A percentile compares a stretch with the other conserved stretches of the same genome.
phyloP scores from a whole-genome alignment of 2,888 invertebrate genomes.

The Thecocarcelia acutangulata region DNA sequence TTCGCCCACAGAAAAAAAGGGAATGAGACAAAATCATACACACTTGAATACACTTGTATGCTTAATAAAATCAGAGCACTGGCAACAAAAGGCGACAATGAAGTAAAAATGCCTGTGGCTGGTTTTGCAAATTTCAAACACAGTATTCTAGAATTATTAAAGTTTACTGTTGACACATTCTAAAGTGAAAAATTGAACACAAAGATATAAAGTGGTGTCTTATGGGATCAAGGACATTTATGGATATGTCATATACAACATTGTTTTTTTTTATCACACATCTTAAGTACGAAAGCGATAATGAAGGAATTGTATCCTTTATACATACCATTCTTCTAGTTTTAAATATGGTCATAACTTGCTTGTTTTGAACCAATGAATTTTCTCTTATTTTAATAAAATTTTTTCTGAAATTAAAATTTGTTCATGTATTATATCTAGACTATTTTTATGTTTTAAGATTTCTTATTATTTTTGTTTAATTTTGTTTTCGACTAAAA shows the following conservation, averaged over 20 bases:
- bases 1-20: background rate
- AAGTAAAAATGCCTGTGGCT: slow-evolving; percentile 43
- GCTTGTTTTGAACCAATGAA: too few relatives aligned
- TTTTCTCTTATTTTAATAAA: too few relatives aligned
- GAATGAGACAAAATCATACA: background rate
- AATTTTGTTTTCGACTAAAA: too few relatives aligned
- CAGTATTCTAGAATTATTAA: slow-evolving; percentile 19
- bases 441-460: too few relatives aligned
- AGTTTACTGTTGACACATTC: slow-evolving; percentile 37
- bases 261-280: too few relatives aligned
- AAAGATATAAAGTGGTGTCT: slow-evolving; percentile 25
- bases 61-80: background rate
- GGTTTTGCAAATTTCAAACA: slow-evolving; percentile 28
- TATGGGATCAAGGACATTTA: slow-evolving; percentile 30
- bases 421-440: too few relatives aligned
- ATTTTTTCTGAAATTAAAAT: too few relatives aligned
- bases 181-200: slow-evolving; percentile 16
- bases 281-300: too few relatives aligned
- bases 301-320: too few relatives aligned
- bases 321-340: too few relatives aligned
- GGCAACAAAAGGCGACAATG: slow-evolving; percentile 19
- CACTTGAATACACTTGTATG: background rate
- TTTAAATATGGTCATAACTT: too few relatives aligned
- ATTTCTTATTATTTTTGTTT: background rate
- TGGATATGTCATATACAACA: background rate